Evolutionary conservation across 2,113 vertebrate species (phyloP).

Genomic region (Gobio gobio): DNA sequence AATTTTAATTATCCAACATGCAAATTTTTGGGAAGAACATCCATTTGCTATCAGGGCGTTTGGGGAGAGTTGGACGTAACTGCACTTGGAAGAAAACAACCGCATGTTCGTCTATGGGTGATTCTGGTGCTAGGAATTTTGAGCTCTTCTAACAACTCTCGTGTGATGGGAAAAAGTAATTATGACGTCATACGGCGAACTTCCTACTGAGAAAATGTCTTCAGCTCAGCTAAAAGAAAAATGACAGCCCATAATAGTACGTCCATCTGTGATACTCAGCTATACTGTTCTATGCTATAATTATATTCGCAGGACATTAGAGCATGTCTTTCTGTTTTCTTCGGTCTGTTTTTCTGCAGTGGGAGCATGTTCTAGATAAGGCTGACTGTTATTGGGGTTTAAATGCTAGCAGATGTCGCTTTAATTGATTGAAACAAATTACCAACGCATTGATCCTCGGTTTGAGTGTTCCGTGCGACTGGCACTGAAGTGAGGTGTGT

Average conservation of each 20-base stretch:
- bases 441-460: conserved; percentile 72
- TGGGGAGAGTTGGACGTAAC: conserved; percentile 24
- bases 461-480: conserved; percentile 62
- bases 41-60: conserved; percentile 51
- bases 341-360: conserved; percentile 31
- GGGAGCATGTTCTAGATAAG: conserved; percentile 23
- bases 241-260: conserved; percentile 43
- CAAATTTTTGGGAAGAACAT: conserved; percentile 64
- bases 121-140: not conserved
- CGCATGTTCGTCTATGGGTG: not conserved
- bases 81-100: conserved; percentile 50
- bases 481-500: conserved; percentile 52
- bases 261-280: conserved; percentile 45
- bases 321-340: conserved; percentile 12
- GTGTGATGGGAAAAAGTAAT: conserved; percentile 34
- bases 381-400: conserved; percentile 66
- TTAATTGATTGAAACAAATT: conserved; percentile 81
- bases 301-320: conserved; percentile 4
- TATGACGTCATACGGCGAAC: conserved; percentile 36
- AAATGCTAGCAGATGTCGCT: conserved; percentile 78
- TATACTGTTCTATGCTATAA: conserved; percentile 33
- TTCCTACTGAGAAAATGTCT: conserved; percentile 20
- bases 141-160: conserved; percentile 9
- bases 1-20: conserved; percentile 73
- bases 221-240: conserved; percentile 46